Conservation (phyloP, 1,140 invertebrate species). For the Lasioglossum baleicum region DNA sequence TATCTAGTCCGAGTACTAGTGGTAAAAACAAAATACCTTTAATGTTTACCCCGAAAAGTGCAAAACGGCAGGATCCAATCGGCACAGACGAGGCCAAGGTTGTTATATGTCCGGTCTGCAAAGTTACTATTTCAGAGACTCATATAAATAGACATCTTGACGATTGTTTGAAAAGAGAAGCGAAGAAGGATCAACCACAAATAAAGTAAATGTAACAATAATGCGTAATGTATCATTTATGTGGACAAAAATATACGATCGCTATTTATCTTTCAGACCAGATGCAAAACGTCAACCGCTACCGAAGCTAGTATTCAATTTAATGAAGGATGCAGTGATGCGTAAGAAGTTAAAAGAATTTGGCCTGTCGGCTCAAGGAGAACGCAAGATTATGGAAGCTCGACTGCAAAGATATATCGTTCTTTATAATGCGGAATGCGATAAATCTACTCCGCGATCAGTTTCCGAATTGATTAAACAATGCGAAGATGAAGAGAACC, state of each 20-base stretch:
- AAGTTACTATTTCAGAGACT: slow-evolving; percentile 74
- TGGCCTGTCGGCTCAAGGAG: slow-evolving; percentile 78
- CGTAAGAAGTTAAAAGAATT: slow-evolving; percentile 80
- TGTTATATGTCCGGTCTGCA: slow-evolving; percentile 82
- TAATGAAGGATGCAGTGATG: slow-evolving; percentile 81
- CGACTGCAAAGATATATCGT: slow-evolving; percentile 77
- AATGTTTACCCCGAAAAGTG: slow-evolving; percentile 72
- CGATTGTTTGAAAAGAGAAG: slow-evolving; percentile 77
- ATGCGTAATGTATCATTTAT: slow-evolving; percentile 31
- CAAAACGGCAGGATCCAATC: slow-evolving; percentile 26
- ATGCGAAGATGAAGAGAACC: slow-evolving; percentile 77
- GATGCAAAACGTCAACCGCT: slow-evolving; percentile 74
- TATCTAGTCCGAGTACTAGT: slow-evolving; percentile 71
- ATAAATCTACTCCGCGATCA: slow-evolving; percentile 76
- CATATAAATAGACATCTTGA: slow-evolving; percentile 82
- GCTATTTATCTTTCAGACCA: slow-evolving; percentile 36
- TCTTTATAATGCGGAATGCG: slow-evolving; percentile 81
- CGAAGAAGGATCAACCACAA: slow-evolving; percentile 35
- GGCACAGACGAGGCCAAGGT: slow-evolving; percentile 43
- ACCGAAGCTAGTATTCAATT: slow-evolving; percentile 81
- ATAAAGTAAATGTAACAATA: slow-evolving; percentile 43
- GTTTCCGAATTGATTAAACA: slow-evolving; percentile 76
- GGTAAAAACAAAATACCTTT: slow-evolving; percentile 46
- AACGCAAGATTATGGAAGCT: slow-evolving; percentile 77
- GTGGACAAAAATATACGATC: slow-evolving; percentile 4